phyloP scores from a whole-genome alignment of 2,888 invertebrate genomes.

The Platerodrilus igneus region DNA sequence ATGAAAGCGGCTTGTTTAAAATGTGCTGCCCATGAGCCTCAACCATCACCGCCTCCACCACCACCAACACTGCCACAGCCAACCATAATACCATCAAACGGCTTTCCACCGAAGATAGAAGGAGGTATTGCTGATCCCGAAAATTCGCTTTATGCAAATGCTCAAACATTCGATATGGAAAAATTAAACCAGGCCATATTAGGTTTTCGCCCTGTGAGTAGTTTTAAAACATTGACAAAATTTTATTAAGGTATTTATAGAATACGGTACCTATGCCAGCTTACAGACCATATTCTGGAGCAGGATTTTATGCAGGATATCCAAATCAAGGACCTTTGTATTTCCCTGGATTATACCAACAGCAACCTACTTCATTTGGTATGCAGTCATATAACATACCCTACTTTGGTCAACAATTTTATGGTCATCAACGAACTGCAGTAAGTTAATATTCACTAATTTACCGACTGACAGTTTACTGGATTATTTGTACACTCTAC shows the following conservation, averaged over 20 bases:
- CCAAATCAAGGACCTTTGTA: slow-evolving; percentile 46
- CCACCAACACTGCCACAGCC: slow-evolving; percentile 16
- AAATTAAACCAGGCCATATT: slow-evolving; percentile 56
- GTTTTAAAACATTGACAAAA: neutral
- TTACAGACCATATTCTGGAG: slow-evolving; percentile 51
- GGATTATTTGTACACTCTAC: too few relatives aligned
- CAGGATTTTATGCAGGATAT: slow-evolving; percentile 52
- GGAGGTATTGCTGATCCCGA: slow-evolving; percentile 25
- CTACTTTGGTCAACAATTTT: slow-evolving; percentile 46
- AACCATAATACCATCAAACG: slow-evolving; percentile 18
- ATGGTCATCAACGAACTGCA: slow-evolving; percentile 51
- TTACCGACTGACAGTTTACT: neutral
- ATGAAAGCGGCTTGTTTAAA: slow-evolving; percentile 63
- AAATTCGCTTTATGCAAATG: slow-evolving; percentile 32
- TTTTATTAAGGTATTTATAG: slow-evolving; percentile 26
- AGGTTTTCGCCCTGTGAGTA: slow-evolving; percentile 49
- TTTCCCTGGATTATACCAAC: slow-evolving; percentile 39
- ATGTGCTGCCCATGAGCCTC: slow-evolving; percentile 54
- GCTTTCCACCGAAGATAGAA: slow-evolving; percentile 18
- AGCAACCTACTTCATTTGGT: slow-evolving; percentile 26
- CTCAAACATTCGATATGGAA: slow-evolving; percentile 45
- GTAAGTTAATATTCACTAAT: slow-evolving; percentile 45
- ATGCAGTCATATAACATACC: slow-evolving; percentile 36
- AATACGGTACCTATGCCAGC: slow-evolving; percentile 42
- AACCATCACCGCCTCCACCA: slow-evolving; percentile 19